Percentiles rank a stretch among this genome's conserved stretches.
Evolutionary conservation across 2,113 vertebrate species (phyloP).

Genomic region (Tamias sibiricus): DNA sequence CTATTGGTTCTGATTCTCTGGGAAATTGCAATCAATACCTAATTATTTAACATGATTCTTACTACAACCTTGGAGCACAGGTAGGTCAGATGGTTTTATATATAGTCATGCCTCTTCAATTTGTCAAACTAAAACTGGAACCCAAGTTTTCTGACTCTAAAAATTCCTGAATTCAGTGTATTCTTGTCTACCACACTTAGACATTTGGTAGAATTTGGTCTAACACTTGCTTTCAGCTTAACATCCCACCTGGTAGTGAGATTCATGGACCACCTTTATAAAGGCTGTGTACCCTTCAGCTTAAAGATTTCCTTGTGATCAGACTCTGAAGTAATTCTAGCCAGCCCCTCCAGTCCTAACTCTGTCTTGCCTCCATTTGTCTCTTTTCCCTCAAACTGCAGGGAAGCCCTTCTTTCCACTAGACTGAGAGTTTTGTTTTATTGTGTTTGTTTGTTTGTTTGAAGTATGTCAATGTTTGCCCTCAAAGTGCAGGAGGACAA

Average conservation of each 20-base stretch:
- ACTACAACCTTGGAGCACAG: background rate
- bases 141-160: background rate
- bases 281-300: background rate
- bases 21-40: background rate
- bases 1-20: background rate
- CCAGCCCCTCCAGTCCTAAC: background rate
- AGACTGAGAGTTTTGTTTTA: background rate
- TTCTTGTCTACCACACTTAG: background rate
- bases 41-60: background rate
- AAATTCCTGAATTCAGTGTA: background rate
- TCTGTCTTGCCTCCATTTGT: background rate
- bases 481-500: background rate
- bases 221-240: background rate
- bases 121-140: background rate
- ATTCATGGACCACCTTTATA: background rate
- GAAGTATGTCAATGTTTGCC: background rate
- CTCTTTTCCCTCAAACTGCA: background rate
- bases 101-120: background rate
- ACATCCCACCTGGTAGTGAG: background rate
- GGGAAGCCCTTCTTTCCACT: background rate
- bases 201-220: background rate
- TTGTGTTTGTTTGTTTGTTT: background rate
- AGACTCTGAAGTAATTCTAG: background rate
- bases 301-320: background rate
- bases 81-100: background rate